phyloP scores from a whole-genome alignment of 2,113 vertebrate species.

The Maccullochella peelii region DNA sequence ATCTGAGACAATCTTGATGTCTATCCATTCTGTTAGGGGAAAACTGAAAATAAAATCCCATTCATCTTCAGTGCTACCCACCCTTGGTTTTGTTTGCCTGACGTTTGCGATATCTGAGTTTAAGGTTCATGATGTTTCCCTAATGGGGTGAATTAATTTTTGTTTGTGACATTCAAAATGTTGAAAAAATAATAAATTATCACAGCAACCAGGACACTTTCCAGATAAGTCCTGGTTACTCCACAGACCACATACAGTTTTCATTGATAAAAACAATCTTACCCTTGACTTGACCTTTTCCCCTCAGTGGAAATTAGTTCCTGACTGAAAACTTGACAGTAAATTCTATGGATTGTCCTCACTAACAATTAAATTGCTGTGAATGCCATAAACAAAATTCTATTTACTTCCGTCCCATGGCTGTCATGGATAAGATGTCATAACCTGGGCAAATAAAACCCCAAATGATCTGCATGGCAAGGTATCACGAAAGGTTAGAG shows the following conservation, averaged over 20 bases:
- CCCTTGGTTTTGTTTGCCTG: neutral
- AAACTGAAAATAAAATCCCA: neutral
- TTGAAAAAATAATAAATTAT: neutral
- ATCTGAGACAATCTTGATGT: neutral
- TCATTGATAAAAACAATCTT: neutral
- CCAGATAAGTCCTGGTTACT: neutral
- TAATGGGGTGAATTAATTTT: neutral
- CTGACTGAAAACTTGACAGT: no score
- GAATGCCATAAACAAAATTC: neutral
- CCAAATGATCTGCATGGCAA: neutral
- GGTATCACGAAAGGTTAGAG: neutral
- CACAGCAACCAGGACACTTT: neutral
- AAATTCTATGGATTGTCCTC: no score
- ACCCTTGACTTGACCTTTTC: neutral
- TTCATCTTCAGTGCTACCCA: neutral
- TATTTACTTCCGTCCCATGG: no score
- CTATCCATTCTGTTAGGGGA: neutral
- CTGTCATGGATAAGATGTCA: neutral
- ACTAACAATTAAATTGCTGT: no score
- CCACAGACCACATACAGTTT: neutral
- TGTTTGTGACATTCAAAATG: neutral
- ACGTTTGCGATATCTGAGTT: neutral
- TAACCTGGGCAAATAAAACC: no score
- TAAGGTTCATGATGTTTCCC: neutral
- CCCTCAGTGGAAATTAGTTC: neutral